Evolutionary conservation across 2,797 vertebrate species (phyloP), one percentile per base, ranked within the genome.

Genomic region (Enteromius treurensis): DNA sequence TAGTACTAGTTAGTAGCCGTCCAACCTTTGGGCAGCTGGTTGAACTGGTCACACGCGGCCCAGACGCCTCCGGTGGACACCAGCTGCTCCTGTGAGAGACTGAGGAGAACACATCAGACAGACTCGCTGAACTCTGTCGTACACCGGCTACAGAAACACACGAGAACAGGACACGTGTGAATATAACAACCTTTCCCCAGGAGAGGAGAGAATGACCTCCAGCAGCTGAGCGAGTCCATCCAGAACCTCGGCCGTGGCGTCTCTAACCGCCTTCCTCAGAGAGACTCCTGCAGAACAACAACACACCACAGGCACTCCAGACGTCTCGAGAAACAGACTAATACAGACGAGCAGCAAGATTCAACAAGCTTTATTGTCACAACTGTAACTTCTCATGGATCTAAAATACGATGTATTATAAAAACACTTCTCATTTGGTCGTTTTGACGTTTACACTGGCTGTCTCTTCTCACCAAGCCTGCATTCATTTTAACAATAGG

Each of bases 31-130:
- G 97, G 96, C 80, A 98, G 84, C 37, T 70, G 90, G 79, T 87
- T 79, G 47, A 96, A 94, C 19, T 89, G 94, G 69, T 97, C 95
- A 51, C 97, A 99, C 0, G 96, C 95, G 9, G 94, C 94, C 96
- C 96, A 97, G 53, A 98, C 94, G 5, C 92, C 89, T 86, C 96
- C 97, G 7, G 95, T 98, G 17, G 96, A 96, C 45, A 93, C 93
- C 80, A 98, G 89, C 92, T 97, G 96, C 2, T 94, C 96, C 90
- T 95, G 97, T 49, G 94, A 94, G 29, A 96, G 89, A 86, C 97
- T 99, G 81, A 45, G 17, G 37, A 47, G 21, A 34, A 71, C 47
- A 49, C 14, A 26, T 58, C 55, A 26, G 2, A 26, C 4, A 17
- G 9, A 26, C 58, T 58, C 55, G 1, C n/a, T 23, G n/a, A 5